Conservation (phyloP, 37 sponge, comb jelly and placozoan species). For the Ephydatia muelleri region DNA sequence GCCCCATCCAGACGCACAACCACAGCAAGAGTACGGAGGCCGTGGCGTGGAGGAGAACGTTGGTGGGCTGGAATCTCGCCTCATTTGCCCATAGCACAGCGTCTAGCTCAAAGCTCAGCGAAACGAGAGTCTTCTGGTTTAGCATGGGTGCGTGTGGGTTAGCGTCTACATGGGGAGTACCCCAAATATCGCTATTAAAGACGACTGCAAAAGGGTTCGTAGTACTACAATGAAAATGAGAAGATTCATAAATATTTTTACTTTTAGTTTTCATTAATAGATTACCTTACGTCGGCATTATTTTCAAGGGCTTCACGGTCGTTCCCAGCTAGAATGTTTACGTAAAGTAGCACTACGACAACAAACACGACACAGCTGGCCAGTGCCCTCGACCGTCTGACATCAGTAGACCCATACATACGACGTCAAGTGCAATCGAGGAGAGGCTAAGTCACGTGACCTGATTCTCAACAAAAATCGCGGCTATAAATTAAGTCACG, state of each 20-base stretch:
- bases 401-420: too few relatives aligned
- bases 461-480: not conserved
- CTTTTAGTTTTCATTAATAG: not conserved
- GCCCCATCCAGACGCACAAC: slow-evolving; percentile 6
- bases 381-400: not conserved
- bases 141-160: slow-evolving; percentile 60
- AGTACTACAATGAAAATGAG: slow-evolving; percentile 21
- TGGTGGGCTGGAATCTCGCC: slow-evolving; percentile 75
- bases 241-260: not conserved
- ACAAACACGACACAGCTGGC: slow-evolving; percentile 7
- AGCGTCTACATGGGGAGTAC: slow-evolving; percentile 60
- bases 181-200: slow-evolving; percentile 90
- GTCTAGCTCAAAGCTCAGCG: slow-evolving; percentile 71
- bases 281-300: slow-evolving; percentile 77
- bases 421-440: too few relatives aligned
- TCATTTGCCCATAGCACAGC: slow-evolving; percentile 42
- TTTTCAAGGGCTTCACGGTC: slow-evolving; percentile 77
- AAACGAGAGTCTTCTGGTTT: not conserved
- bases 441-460: not conserved
- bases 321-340: slow-evolving; percentile 70
- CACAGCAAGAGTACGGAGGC: slow-evolving; percentile 56
- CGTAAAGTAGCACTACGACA: slow-evolving; percentile 41
- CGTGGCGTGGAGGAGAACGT: slow-evolving; percentile 61
- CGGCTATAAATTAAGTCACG: not conserved
- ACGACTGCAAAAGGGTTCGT: slow-evolving; percentile 49